Evolutionary conservation across 1,140 invertebrate species (phyloP).

Genomic region (Drosophila azteca): DNA sequence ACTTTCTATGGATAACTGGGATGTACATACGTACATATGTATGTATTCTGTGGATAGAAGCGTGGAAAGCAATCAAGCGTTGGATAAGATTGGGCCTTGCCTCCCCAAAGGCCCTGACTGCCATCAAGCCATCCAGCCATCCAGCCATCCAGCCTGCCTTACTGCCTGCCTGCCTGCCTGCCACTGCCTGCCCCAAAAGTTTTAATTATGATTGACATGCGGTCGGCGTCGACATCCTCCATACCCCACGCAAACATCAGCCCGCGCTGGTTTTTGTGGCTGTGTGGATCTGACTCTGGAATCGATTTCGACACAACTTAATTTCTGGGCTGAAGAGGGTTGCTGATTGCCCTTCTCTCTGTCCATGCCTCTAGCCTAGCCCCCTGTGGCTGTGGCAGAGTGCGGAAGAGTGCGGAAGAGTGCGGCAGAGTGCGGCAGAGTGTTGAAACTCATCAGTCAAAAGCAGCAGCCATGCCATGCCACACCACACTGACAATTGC

Average conservation of each 20-base stretch:
- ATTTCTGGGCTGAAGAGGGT: conserved; percentile 75
- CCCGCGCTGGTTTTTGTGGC: not conserved
- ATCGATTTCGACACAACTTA: conserved; percentile 81
- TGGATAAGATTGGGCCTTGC: conserved; percentile 65
- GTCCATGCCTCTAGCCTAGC: not conserved
- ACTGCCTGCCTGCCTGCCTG: conserved; percentile 12
- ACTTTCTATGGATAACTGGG: conserved; percentile 12
- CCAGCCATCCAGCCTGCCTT: not conserved
- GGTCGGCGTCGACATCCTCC: conserved; percentile 42
- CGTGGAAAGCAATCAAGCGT: conserved; percentile 68
- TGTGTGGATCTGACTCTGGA: conserved; percentile 30
- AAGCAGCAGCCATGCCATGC: conserved; percentile 48
- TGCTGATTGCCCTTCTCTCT: conserved; percentile 60
- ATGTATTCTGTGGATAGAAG: conserved; percentile 37
- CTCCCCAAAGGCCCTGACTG: conserved; percentile 35
- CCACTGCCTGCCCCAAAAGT: conserved; percentile 43
- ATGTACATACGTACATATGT: not conserved
- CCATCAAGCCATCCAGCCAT: not conserved
- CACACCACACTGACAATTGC: conserved; percentile 53
- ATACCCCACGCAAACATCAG: conserved; percentile 21
- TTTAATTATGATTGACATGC: conserved; percentile 82
- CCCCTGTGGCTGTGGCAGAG: conserved; percentile 24
- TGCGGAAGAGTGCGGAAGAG: conserved; percentile 52
- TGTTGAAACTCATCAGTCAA: conserved; percentile 78
- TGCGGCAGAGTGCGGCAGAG: conserved; percentile 40